Conservation (phyloP, 2,888 invertebrate genomes). For the Amphipyra tragopoginis region DNA sequence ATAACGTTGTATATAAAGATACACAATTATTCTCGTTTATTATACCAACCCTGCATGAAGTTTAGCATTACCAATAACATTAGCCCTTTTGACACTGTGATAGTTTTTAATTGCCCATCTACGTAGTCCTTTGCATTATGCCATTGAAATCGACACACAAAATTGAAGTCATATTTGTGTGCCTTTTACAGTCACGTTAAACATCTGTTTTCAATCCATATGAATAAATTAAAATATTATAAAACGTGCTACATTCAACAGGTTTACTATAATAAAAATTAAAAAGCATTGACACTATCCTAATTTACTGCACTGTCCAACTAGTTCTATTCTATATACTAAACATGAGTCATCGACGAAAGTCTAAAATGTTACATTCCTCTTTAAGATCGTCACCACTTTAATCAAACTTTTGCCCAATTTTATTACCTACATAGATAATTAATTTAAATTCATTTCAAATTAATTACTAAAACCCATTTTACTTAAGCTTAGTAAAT, state of each 20-base stretch:
- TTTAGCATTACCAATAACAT: no score
- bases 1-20: no score
- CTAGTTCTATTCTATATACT: constrained; percentile 9
- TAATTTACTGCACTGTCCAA: constrained; percentile 9
- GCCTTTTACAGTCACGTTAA: not conserved
- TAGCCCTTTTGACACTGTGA: no score
- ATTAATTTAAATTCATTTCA: not conserved
- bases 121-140: no score
- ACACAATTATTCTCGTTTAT: no score
- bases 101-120: no score
- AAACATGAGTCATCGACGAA: constrained; percentile 39
- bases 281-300: constrained; percentile 10
- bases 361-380: constrained; percentile 45
- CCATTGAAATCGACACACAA: not conserved
- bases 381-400: constrained; percentile 39
- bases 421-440: constrained; percentile 12
- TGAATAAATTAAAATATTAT: constrained; percentile 10
- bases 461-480: not conserved
- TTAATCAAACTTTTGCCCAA: constrained; percentile 18
- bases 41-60: no score
- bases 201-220: constrained; percentile 3
- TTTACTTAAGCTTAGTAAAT: not conserved
- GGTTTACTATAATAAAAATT: constrained; percentile 16
- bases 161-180: not conserved
- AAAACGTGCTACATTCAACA: constrained; percentile 38